Percentiles rank a stretch among this genome's conserved stretches.
Evolutionary conservation across 1,140 invertebrate species (phyloP).

Genomic region (Drosophila kikkawai): DNA sequence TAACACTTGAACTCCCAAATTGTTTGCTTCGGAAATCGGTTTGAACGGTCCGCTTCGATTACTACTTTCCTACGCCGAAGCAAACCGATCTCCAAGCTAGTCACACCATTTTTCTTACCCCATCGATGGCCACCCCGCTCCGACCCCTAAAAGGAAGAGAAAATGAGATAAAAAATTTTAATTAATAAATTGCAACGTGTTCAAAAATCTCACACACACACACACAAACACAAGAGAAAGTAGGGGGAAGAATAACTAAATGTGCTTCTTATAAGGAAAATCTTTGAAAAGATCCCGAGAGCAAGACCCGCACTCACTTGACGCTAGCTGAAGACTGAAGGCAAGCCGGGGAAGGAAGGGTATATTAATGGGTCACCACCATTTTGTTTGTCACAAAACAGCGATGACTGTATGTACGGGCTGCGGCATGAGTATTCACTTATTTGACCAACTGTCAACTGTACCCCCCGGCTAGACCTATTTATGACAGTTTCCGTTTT

Average conservation of each 20-base stretch:
- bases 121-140: constrained; percentile 5
- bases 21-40: constrained; percentile 53
- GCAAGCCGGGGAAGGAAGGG: constrained; percentile 12
- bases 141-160: constrained; percentile 16
- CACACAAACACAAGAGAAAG: constrained; percentile 15
- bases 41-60: constrained; percentile 15
- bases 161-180: not conserved
- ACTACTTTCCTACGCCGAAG: not conserved
- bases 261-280: not conserved
- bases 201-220: not conserved
- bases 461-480: constrained; percentile 22
- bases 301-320: constrained; percentile 41
- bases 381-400: constrained; percentile 31
- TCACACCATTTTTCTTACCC: constrained; percentile 16
- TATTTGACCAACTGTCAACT: constrained; percentile 24
- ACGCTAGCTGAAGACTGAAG: constrained; percentile 32
- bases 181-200: constrained; percentile 46
- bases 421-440: constrained; percentile 9
- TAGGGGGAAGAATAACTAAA: not conserved
- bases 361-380: constrained; percentile 60
- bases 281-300: not conserved
- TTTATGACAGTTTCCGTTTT: not conserved
- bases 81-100: constrained; percentile 53
- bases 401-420: too few species aligned
- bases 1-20: constrained; percentile 6